These are phyloP conservation scores for Carlito syrichta DNA, from an alignment of 2,113 vertebrate species.

Conservation along the genomic window DNA sequence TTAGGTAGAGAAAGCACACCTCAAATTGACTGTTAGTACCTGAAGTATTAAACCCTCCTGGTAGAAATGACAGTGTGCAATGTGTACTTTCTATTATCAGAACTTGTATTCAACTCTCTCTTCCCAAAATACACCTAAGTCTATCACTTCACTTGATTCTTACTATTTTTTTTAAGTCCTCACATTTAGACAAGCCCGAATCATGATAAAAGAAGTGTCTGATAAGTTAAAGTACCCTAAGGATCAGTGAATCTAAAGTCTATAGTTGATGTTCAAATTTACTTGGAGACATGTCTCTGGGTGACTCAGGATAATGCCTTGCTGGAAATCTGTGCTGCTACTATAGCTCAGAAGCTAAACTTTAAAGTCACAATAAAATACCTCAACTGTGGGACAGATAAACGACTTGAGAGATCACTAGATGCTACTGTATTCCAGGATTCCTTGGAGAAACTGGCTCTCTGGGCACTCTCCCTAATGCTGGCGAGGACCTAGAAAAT, in stretches of 20 bases:
- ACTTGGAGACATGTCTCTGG: not conserved
- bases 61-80: not conserved
- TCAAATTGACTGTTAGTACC: not conserved
- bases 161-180: not conserved
- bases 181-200: not conserved
- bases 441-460: not conserved
- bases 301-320: not conserved
- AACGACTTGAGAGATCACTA: not conserved
- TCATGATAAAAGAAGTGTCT: not conserved
- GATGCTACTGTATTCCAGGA: not conserved
- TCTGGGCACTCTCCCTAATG: not conserved
- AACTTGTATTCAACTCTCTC: not conserved
- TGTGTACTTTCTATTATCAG: not conserved
- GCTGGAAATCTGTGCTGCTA: not conserved
- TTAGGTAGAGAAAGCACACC: not conserved
- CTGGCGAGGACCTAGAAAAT: not conserved
- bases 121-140: not conserved
- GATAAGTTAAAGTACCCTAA: not conserved
- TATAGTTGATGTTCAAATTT: not conserved
- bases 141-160: not conserved
- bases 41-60: not conserved
- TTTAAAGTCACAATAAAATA: not conserved
- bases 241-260: not conserved
- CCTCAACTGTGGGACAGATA: not conserved
- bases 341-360: not conserved